Base-by-base conservation (phyloP, 2,797 vertebrate species). In the Kryptopterus vitreolus region DNA sequence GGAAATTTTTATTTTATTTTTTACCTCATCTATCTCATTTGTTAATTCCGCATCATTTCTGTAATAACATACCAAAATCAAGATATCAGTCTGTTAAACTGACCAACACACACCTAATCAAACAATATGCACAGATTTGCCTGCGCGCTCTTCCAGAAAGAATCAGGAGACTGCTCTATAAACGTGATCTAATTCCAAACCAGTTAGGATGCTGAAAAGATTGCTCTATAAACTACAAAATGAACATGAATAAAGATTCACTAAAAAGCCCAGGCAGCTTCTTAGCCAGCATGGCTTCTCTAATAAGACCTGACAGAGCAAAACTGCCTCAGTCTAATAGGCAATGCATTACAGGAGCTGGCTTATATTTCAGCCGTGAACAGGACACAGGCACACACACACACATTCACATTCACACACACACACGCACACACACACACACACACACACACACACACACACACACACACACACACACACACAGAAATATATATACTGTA, bases 251-350 rank as follows among this genome's bases (percentile, higher is more conserved):
- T 33, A 55, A 73, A 53, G 55, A 72, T 29, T 61, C 35, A 46
- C 33, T 76, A 61, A 69, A 48, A 76, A 62, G 53, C 35, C 68
- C 18, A n/a, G 11, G 48, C 53, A 59, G 35, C n/a, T 63, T 77
- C 61, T 52, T 13, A 18, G 43, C 33, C 72, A 65, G 31, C 13
- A 13, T 73, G 53, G 58, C 35, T 68, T 50, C 74, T 66, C 73
- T 84, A 82, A 82, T 82, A 68, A 79, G 59, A 62, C 75, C 81
- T 58, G 78, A 86, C 55, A 66, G 79, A 66, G 68, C 76, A 77
- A 55, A 71, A 77, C 38, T 66, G 35, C 43, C 52, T 18, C 38
- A 59, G 38, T 62, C 78, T 81, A 81, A 86, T n/a, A 73, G 50
- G 73, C 65, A 69, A 78, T 35, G 61, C 72, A 83, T 79, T 79